These are phyloP conservation scores for Pseudocheirus occidentalis DNA, from an alignment of 2,797 vertebrate genomes.

Conservation along the genomic window DNA sequence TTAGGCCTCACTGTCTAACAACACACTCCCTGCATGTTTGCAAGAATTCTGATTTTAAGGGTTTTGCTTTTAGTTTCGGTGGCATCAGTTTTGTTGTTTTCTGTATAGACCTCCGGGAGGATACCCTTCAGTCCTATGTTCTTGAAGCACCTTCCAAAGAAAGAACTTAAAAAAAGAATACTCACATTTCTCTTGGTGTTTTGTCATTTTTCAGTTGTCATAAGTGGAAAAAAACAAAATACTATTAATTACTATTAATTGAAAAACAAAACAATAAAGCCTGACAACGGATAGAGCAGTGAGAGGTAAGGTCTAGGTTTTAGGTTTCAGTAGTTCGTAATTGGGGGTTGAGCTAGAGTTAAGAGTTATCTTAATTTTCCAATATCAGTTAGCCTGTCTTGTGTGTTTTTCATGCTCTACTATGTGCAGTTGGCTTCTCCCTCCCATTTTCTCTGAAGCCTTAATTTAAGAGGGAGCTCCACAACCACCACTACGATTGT, in stretches of 20 bases:
- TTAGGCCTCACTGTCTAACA: not conserved
- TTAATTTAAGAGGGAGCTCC: not conserved
- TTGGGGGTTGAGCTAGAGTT: not conserved
- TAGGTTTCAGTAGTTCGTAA: not conserved
- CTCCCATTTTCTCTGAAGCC: not conserved
- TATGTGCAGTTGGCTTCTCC: not conserved
- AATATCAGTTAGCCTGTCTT: not conserved
- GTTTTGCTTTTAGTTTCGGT: not conserved
- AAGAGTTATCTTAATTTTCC: not conserved
- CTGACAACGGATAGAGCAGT: not conserved
- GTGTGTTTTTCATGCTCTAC: not conserved
- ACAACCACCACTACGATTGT: not conserved
- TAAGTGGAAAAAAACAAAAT: no score
- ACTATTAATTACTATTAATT: no score
- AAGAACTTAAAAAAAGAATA: not conserved
- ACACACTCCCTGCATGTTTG: not conserved
- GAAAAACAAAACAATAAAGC: not conserved
- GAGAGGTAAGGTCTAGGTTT: not conserved
- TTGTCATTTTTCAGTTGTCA: not conserved
- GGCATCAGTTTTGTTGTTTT: not conserved
- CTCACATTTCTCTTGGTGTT: not conserved
- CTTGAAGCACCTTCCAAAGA: not conserved
- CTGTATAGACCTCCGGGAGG: not conserved
- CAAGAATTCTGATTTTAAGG: not conserved
- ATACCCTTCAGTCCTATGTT: not conserved